Evolutionary conservation across 2,113 vertebrate species (phyloP).

Genomic region (Perognathus longimembris): DNA sequence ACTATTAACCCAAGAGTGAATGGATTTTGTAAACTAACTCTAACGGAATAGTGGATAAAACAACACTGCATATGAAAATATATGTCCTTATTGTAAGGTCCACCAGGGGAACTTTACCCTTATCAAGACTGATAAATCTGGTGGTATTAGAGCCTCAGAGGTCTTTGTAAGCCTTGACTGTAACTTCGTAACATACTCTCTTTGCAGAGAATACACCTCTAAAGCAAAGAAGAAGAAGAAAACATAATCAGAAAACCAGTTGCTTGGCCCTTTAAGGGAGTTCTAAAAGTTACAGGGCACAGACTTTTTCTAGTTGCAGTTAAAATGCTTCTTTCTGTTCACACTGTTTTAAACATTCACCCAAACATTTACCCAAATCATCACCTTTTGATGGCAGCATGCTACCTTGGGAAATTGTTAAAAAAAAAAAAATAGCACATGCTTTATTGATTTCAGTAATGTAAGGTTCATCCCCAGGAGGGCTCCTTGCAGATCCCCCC

Average conservation of each 20-base stretch:
- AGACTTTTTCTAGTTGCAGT: neutral
- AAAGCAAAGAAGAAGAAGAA: neutral
- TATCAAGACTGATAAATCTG: neutral
- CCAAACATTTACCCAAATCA: too few relatives aligned
- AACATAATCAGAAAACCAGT: neutral
- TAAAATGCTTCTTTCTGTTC: slow-evolving; percentile 16
- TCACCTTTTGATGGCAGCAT: neutral
- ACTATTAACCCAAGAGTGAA: neutral
- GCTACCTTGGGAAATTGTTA: neutral
- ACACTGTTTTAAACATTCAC: neutral
- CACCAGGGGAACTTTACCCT: too few relatives aligned
- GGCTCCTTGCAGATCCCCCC: too few relatives aligned
- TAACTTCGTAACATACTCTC: neutral
- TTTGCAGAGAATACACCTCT: neutral
- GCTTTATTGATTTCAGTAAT: slow-evolving; percentile 31
- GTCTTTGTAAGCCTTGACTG: neutral
- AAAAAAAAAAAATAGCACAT: slow-evolving; percentile 31
- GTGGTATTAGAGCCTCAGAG: neutral
- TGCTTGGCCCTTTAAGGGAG: neutral
- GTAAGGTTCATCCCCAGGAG: too few relatives aligned
- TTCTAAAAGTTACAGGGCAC: slow-evolving; percentile 1
- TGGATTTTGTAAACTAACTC: slow-evolving; percentile 44
- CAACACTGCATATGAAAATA: neutral
- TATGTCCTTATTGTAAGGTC: neutral
- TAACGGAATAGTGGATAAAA: neutral